Base-by-base conservation (phyloP, 2,888 invertebrate species). In the Sicus ferrugineus region DNA sequence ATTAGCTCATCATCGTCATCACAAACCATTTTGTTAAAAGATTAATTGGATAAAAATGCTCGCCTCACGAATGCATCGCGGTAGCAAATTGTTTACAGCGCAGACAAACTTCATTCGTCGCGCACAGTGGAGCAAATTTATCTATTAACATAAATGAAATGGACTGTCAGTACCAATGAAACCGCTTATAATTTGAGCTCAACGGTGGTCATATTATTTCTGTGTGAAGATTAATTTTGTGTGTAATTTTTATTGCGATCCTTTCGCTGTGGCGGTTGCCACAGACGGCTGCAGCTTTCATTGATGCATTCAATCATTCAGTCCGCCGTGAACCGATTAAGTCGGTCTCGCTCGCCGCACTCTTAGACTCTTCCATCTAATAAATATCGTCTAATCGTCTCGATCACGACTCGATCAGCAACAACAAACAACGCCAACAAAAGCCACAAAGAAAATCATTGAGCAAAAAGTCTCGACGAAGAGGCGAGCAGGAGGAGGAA, bases 321-420 rank as follows among this genome's bases (percentile, higher is more conserved):
- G 1, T 3, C 42, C 14, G 30, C 23, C 31, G 34, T 50, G 64
- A 34, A n/a, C 21, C 52, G 52, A 65, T 65, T 65, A 65, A 34
- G n/a, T 46, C n/a, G n/a, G n/a, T n/a, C n/a, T n/a, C n/a, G n/a
- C n/a, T 50, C 54, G 42, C 23, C 64, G 23, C 26, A 65, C 56
- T 48, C 38, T 50, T 59, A 59, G 48, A 34, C 59, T 50, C 42
- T 63, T 46, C n/a, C n/a, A 65, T 65, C 69, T 48, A 59, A 65
- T 68, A 68, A 68, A 63, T 52, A 52, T n/a, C n/a, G n/a, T n/a
- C n/a, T 61, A 70, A 70, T 66, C 66, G 66, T 70, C 42, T 70
- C 61, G 61, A 66, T 66, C 66, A 65, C 59, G 62, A 42, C 23
- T 21, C 23, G 42, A 62, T 3, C 26, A 14, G 34, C 34, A 59